Base-by-base conservation (phyloP, 2,113 vertebrate species). In the Mesitornis unicolor region DNA sequence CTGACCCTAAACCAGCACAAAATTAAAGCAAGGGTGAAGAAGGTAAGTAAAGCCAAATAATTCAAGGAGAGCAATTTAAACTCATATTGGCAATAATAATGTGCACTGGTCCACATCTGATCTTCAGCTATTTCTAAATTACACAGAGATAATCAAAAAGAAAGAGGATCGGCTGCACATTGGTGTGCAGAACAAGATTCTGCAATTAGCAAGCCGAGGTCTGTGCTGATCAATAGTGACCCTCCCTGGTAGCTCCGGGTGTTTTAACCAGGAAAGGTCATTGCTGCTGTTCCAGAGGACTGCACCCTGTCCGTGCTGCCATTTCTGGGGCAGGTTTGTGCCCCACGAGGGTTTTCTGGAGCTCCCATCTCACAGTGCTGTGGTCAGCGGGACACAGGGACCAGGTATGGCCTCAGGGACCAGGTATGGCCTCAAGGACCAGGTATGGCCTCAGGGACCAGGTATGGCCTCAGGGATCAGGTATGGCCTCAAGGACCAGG, bases 111-210 rank as follows among this genome's bases (percentile, higher is more conserved):
- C 96, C 87, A 89, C 79, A 95, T 96, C 90, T 96, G 47, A 43
- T 96, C 85, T 96, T 96, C 28, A 47, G 48, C 81, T 97, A 74
- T 87, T 96, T 91, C 93, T 84, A 82, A 97, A 97, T 94, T 86
- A 92, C 87, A 94, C 75, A 63, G 90, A 96, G 93, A 94, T 96
- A 97, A 97, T 97, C 83, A 97, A 96, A 97, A 97, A 91, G 85
- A 96, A 96, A 96, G 80, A 86, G 84, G 74, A 94, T 88, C 94
- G 70, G 87, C 38, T 91, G 61, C 73, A 85, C 86, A 61, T 93
- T 95, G 60, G 8, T 65, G 36, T 64, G 90, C 63, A 50, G 43
- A 81, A 77, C 61, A 74, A 57, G 75, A 50, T 42, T 74, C 36
- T 73, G 70, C 80, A 95, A 80, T 97, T 94, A 97, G 93, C 47